A percentile compares a stretch with the other conserved stretches of the same genome.
Conservation (phyloP, 2,888 invertebrate genomes). For the Resseliella maxima region DNA sequence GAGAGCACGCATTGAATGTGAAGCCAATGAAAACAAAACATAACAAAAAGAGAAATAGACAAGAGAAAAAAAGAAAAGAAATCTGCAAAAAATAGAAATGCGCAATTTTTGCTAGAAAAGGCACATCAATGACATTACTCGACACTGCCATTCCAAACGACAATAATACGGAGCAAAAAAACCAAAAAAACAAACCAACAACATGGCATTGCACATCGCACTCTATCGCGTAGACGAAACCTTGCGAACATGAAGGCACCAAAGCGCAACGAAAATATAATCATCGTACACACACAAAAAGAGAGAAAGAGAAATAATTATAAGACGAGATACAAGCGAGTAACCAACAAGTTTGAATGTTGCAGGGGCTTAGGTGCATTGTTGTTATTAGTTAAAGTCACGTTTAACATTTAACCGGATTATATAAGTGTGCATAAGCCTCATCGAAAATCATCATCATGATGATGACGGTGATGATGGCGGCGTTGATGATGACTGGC, state of each 20-base stretch:
- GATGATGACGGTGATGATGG: not conserved
- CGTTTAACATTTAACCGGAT: constrained; percentile 53
- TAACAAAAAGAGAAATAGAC: no score
- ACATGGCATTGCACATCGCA: constrained; percentile 47
- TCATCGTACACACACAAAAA: not conserved
- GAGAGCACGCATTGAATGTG: not conserved
- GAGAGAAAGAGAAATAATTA: not conserved
- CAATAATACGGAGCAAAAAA: not conserved
- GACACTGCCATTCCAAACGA: not conserved
- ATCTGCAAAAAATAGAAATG: constrained; percentile 34
- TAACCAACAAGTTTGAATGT: constrained; percentile 38
- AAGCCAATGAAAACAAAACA: constrained; percentile 25
- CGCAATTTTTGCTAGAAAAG: constrained; percentile 11
- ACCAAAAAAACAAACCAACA: not conserved
- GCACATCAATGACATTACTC: constrained; percentile 36
- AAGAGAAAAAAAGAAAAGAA: not conserved
- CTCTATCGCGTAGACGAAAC: not conserved
- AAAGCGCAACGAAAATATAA: not conserved
- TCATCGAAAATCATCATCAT: not conserved
- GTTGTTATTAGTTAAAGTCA: constrained; percentile 53
- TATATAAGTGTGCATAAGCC: constrained; percentile 39
- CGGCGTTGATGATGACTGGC: not conserved
- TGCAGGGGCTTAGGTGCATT: constrained; percentile 8
- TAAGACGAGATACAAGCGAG: not conserved
- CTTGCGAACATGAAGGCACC: constrained; percentile 4